A percentile compares a stretch with the other conserved stretches of the same genome.
Conservation (phyloP, 2,797 vertebrate genomes). For the Meda fulgida region DNA sequence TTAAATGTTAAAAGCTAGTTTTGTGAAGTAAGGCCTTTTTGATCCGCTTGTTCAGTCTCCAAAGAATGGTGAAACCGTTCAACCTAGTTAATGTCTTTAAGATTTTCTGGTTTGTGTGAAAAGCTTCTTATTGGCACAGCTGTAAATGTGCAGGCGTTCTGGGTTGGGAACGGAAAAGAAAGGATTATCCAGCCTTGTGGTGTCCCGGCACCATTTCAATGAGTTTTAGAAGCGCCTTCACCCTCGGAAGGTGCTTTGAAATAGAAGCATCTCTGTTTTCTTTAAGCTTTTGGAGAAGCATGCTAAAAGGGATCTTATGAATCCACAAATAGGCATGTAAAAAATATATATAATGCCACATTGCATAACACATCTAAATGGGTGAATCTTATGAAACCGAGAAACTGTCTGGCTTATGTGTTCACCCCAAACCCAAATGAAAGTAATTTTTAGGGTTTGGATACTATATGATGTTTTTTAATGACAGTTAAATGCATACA, state of each 20-base stretch:
- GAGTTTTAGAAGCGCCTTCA: neutral
- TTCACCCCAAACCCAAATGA: neutral
- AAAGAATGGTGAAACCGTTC: neutral
- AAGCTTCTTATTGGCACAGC: slow-evolving; percentile 30
- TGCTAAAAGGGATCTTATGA: neutral
- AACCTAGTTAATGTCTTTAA: slow-evolving; percentile 1
- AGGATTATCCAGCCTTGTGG: slow-evolving; percentile 34
- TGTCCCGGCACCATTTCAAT: neutral
- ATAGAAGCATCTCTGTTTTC: neutral
- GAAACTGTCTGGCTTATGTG: too few relatives aligned
- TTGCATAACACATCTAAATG: neutral
- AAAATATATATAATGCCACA: neutral
- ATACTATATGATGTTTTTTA: neutral
- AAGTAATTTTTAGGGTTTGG: neutral
- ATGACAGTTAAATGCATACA: neutral
- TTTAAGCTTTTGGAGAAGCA: neutral
- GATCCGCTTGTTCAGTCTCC: neutral
- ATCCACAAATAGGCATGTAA: neutral
- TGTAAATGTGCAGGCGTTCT: slow-evolving; percentile 23
- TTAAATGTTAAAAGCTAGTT: neutral
- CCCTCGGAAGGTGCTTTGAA: neutral
- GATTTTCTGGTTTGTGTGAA: slow-evolving; percentile 24
- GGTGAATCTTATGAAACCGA: neutral
- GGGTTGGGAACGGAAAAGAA: slow-evolving; percentile 15
- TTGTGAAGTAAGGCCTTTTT: neutral